phyloP scores from a whole-genome alignment of 1,140 invertebrate species.

The Popillia japonica region DNA sequence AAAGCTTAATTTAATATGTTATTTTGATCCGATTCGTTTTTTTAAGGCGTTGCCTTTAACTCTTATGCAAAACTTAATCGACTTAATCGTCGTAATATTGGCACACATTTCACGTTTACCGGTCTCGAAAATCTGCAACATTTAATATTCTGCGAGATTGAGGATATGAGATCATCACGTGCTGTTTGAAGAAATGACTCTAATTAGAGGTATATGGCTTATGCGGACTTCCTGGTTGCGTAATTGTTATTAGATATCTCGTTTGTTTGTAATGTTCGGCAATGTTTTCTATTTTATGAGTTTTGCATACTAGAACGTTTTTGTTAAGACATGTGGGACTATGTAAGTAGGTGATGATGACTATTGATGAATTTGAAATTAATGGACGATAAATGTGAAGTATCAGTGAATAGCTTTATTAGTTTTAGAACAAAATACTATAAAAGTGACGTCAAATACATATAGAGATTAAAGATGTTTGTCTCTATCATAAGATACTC shows the following conservation, averaged over 20 bases:
- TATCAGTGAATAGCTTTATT: background rate
- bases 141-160: constrained; percentile 9
- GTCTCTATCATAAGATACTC: too few relatives aligned
- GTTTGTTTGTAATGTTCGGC: background rate
- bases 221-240: background rate
- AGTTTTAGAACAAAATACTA: too few relatives aligned
- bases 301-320: background rate
- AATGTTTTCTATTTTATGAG: background rate
- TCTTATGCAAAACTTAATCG: constrained; percentile 13
- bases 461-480: too few relatives aligned
- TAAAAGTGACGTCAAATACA: too few relatives aligned
- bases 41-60: background rate
- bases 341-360: too few relatives aligned
- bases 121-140: background rate
- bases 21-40: background rate
- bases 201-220: background rate
- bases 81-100: background rate
- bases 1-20: background rate
- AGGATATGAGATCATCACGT: constrained; percentile 9
- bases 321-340: too few relatives aligned
- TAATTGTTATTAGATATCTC: background rate
- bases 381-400: too few relatives aligned
- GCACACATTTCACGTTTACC: background rate
- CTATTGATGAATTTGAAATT: too few relatives aligned
- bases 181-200: background rate